phyloP scores from a whole-genome alignment of 2,797 vertebrate species.

The Sphenopsis melanotis region DNA sequence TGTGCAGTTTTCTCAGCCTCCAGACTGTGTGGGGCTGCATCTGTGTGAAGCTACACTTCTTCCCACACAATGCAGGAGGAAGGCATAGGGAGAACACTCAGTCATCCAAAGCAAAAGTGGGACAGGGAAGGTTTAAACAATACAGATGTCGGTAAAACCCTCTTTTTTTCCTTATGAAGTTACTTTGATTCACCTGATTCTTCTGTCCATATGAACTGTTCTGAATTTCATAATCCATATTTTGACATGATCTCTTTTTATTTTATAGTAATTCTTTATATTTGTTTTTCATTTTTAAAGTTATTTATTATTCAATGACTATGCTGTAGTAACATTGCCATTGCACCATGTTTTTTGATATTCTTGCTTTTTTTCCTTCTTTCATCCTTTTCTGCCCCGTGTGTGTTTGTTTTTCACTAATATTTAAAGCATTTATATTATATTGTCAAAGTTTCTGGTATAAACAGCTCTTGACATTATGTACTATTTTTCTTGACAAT shows the following conservation, averaged over 20 bases:
- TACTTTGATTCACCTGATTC: not conserved
- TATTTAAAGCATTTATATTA: not conserved
- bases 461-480: not conserved
- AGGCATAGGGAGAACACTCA: accelerated
- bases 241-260: not conserved
- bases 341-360: not conserved
- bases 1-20: not conserved
- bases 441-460: not conserved
- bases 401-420: not conserved
- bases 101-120: not conserved
- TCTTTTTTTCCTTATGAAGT: not conserved
- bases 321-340: not conserved
- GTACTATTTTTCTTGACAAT: not conserved
- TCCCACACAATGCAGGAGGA: not conserved
- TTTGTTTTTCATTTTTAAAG: not conserved
- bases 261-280: not conserved
- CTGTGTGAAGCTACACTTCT: no score
- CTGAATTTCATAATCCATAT: not conserved
- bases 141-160: accelerated
- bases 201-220: not conserved
- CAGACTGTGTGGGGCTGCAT: accelerated
- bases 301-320: not conserved
- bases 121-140: not conserved
- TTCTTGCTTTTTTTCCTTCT: accelerated
- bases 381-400: accelerated